Conservation (phyloP, 2,888 invertebrate genomes). For the Aphodius sticticus region DNA sequence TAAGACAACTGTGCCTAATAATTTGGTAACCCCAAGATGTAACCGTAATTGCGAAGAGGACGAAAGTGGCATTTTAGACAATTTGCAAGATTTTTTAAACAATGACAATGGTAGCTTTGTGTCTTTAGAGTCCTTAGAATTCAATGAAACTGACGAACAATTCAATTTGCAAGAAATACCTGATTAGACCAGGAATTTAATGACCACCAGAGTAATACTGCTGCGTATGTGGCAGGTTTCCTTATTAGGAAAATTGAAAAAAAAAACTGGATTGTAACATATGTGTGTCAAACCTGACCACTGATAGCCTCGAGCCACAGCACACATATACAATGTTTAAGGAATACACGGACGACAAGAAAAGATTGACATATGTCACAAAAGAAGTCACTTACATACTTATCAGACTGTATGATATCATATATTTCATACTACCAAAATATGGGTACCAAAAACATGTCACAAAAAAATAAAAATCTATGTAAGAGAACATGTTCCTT, state of each 20-base stretch:
- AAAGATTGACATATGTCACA: not conserved
- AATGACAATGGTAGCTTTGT: not conserved
- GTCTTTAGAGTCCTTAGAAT: slow-evolving; percentile 4
- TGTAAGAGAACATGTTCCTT: not conserved
- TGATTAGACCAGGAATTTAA: not conserved
- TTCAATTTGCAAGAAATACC: not conserved
- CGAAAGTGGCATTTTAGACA: not conserved
- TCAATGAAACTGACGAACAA: not conserved
- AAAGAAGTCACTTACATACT: not conserved
- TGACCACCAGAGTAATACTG: not conserved
- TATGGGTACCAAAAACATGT: not conserved
- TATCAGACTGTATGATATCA: slow-evolving; percentile 4
- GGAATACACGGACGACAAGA: not conserved
- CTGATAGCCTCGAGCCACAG: not conserved
- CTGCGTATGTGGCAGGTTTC: not conserved
- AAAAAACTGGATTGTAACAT: not conserved
- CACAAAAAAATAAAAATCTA: not conserved
- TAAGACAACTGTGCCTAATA: not conserved
- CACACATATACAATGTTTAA: not conserved
- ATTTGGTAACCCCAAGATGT: not conserved
- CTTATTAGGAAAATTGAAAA: not conserved
- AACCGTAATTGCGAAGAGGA: not conserved
- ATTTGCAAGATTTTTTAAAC: slow-evolving; percentile 4
- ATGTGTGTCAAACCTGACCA: not conserved
- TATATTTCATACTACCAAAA: slow-evolving; percentile 4